phyloP scores from a whole-genome alignment of 2,113 vertebrate genomes.

The Ptyas mucosa region DNA sequence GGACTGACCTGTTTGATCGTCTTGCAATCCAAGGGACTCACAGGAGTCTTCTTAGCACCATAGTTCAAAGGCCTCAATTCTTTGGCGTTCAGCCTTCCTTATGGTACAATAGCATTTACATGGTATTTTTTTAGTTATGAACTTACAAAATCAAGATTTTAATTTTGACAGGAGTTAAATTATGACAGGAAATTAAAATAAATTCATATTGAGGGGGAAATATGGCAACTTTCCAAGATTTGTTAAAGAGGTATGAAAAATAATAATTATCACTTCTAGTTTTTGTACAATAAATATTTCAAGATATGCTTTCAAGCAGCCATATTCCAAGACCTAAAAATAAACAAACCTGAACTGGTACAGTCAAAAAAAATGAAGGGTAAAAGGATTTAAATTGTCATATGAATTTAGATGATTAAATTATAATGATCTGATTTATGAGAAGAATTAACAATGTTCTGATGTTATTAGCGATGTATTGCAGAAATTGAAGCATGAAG shows the following conservation, averaged over 20 bases:
- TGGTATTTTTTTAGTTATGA: background rate
- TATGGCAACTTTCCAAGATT: slow-evolving; percentile 10
- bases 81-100: no score
- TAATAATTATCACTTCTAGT: background rate
- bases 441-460: slow-evolving; percentile 33
- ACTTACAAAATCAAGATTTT: background rate
- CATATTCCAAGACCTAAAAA: slow-evolving; percentile 22
- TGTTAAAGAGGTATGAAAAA: slow-evolving; percentile 21
- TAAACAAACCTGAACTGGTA: slow-evolving; percentile 11
- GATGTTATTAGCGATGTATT: slow-evolving; percentile 28
- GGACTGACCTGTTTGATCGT: no score
- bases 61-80: no score
- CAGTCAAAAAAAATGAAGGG: slow-evolving; percentile 20
- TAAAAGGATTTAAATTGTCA: slow-evolving; percentile 22
- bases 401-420: slow-evolving; percentile 54
- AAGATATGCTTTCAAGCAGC: background rate
- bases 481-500: slow-evolving; percentile 33
- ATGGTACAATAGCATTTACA: background rate
- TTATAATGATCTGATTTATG: slow-evolving; percentile 52
- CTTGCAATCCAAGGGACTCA: no score
- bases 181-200: background rate
- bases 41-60: no score
- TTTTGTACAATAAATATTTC: background rate
- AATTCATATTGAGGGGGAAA: slow-evolving; percentile 34
- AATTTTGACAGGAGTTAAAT: background rate